These are phyloP conservation scores for Lissonota sp. DNA, from an alignment of 2,888 invertebrate genomes.

Conservation along the genomic window DNA sequence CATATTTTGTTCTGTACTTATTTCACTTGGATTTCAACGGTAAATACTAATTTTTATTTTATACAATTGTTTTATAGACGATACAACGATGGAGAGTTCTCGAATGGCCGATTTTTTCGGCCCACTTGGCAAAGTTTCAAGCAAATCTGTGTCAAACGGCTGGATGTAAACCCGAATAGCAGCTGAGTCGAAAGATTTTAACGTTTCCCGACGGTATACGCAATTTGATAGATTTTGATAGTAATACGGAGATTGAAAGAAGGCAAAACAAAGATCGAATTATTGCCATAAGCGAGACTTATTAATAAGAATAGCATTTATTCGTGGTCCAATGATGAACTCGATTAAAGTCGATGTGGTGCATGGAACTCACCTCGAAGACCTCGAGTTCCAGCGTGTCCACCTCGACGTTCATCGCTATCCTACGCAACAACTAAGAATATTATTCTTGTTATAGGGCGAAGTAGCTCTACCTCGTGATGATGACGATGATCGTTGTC, in stretches of 20 bases:
- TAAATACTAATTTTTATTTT: too few species aligned
- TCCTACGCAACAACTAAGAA: conserved; percentile 72
- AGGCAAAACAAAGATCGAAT: not conserved
- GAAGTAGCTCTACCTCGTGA: conserved; percentile 77
- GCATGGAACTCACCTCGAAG: conserved; percentile 81
- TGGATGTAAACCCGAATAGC: conserved; percentile 39
- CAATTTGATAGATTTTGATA: not conserved
- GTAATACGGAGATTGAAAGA: not conserved
- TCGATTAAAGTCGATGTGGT: conserved; percentile 58
- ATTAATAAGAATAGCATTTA: conserved; percentile 6
- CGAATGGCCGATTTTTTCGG: too few species aligned
- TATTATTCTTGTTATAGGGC: conserved; percentile 74
- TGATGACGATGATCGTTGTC: conserved; percentile 74
- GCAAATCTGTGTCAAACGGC: conserved; percentile 43
- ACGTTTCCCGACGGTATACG: not conserved
- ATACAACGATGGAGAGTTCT: too few species aligned
- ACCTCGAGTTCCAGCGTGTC: conserved; percentile 83
- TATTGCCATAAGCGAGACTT: not conserved
- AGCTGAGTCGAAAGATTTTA: conserved; percentile 14
- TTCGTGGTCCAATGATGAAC: conserved; percentile 6
- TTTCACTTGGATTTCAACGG: too few species aligned
- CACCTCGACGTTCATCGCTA: conserved; percentile 80
- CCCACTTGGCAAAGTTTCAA: too few species aligned
- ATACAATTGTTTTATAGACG: too few species aligned
- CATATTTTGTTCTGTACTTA: too few species aligned